Evolutionary conservation across 2,888 invertebrate species (phyloP), one percentile per base, ranked within the genome.

Genomic region (Chalcosyrphus nemorum): DNA sequence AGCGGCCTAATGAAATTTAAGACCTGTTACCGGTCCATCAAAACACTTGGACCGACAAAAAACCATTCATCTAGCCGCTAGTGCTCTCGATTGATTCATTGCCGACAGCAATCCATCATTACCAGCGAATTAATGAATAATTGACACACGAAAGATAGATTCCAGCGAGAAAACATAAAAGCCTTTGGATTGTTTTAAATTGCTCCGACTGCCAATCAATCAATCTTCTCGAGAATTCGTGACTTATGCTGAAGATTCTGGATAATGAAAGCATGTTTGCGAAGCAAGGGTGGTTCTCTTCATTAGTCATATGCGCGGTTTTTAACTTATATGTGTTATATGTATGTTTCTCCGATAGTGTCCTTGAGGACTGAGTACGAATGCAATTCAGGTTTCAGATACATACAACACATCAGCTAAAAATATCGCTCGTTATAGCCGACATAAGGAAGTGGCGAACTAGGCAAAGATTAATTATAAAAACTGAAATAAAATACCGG

Each of bases 111-210:
- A 54, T 54, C 54, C 1, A 54, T 54, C 54, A 54, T 54, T 11
- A 29, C 21, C 15, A 11, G 32, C 2, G 29, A 54, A 54, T 29
- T 32, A 32, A 54, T 54, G 54, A 54, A 54, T 54, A 54, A 54
- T 54, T 32, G 54, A 32, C 29, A 4, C 32, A 54, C 17, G 54
- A 17, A 54, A 9, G 5, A 13, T 45, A 13, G 19, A 47, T 47
- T 47, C 47, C n/a, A n/a, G n/a, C n/a, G n/a, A n/a, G 47, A 11
- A 47, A 47, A 21, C 47, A 47, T 54, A 17, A 32, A 54, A 54
- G 13, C 47, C 1, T 56, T 56, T 56, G 19, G 19, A 56, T 56
- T 56, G 32, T 56, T 56, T 56, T 56, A 56, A 56, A 56, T 35
- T 56, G 56, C n/a, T 19, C n/a, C 17, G 17, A 2, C 32, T 56